These are phyloP conservation scores for Caradrina clavipalpis DNA, from an alignment of 2,888 invertebrate species.

Conservation along the genomic window DNA sequence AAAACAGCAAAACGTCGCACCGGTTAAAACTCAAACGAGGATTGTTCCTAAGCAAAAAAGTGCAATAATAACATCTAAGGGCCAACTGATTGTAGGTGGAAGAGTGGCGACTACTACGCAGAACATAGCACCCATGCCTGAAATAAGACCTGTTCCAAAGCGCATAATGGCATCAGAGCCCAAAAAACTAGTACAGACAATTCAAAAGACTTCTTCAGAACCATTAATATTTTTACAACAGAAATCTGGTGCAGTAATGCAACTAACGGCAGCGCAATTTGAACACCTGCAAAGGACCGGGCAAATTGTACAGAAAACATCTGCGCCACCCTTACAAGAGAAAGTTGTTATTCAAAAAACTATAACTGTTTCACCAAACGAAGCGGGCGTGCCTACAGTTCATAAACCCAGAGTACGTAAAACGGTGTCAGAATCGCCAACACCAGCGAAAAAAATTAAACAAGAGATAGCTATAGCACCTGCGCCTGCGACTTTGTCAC, in stretches of 20 bases:
- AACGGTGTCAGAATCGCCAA: conserved; percentile 72
- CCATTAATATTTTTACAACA: conserved; percentile 86
- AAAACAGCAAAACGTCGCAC: conserved; percentile 58
- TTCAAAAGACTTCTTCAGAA: conserved; percentile 82
- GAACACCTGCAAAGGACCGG: conserved; percentile 88
- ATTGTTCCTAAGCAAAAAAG: conserved; percentile 85
- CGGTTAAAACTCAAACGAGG: conserved; percentile 77
- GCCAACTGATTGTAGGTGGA: conserved; percentile 88
- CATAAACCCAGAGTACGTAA: conserved; percentile 79
- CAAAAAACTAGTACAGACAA: conserved; percentile 80
- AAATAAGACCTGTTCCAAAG: conserved; percentile 81
- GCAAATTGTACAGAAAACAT: conserved; percentile 83
- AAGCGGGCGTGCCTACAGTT: conserved; percentile 69
- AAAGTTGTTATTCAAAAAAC: conserved; percentile 82
- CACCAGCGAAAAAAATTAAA: conserved; percentile 79
- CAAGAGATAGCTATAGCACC: conserved; percentile 80
- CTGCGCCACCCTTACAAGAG: conserved; percentile 74
- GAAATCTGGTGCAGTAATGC: conserved; percentile 88
- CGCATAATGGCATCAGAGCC: conserved; percentile 81
- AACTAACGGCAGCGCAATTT: conserved; percentile 88
- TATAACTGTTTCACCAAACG: conserved; percentile 74
- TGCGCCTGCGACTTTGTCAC: conserved; percentile 54
- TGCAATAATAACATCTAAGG: conserved; percentile 91
- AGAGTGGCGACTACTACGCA: conserved; percentile 85
- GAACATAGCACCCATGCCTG: conserved; percentile 87